Conservation (phyloP, 1,140 invertebrate genomes). For the Teleogryllus occipitalis region DNA sequence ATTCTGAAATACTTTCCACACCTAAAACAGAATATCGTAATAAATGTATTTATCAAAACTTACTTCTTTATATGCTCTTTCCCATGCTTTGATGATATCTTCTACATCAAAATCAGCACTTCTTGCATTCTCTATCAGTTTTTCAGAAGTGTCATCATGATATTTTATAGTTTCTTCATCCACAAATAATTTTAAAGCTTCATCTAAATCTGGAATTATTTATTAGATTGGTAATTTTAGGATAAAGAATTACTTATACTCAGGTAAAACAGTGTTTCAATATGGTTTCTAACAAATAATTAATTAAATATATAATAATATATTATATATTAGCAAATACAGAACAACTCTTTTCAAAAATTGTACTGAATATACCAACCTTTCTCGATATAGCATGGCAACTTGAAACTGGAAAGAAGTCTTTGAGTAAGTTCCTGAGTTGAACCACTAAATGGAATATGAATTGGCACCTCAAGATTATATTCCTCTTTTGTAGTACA, state of each 20-base stretch:
- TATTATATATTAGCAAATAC: background rate
- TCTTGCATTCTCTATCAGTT: conserved; percentile 41
- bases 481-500: conserved; percentile 48
- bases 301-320: too few species aligned
- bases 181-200: conserved; percentile 41
- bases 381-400: conserved; percentile 59
- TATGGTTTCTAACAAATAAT: background rate
- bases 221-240: background rate
- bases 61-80: conserved; percentile 59
- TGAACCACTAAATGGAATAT: conserved; percentile 49
- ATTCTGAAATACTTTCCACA: too few species aligned
- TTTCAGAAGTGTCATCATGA: conserved; percentile 41
- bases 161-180: conserved; percentile 44
- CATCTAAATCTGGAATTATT: conserved; percentile 38
- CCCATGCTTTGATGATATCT: conserved; percentile 57
- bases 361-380: conserved; percentile 29
- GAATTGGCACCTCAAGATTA: conserved; percentile 49
- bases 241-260: background rate
- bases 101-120: conserved; percentile 52
- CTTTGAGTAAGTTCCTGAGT: conserved; percentile 55
- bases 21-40: background rate
- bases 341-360: background rate
- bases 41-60: background rate
- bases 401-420: conserved; percentile 56
- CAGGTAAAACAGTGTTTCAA: background rate